Evolutionary conservation across 2,888 invertebrate genomes (phyloP), one percentile per base, ranked within the genome.

Genomic region (Noctua comes): DNA sequence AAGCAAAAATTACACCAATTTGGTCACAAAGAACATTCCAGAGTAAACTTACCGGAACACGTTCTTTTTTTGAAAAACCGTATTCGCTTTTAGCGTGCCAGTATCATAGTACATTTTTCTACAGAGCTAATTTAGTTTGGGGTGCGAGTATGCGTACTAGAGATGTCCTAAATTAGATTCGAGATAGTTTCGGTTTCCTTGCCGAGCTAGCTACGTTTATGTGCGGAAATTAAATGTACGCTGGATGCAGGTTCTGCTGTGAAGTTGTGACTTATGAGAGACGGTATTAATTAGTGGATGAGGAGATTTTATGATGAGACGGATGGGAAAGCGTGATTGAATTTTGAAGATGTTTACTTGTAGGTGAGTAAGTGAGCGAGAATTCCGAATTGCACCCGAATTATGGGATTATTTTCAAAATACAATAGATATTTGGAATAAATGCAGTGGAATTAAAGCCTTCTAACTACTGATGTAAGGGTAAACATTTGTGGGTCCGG

Each of bases 171-270:
- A 91, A 92, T 91, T 90, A 91, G 88, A 91, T 89, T 86, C 76
- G 69, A 91, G 90, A 92, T 91, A 90, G 87, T 83, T 88, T 84
- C 77, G 76, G 89, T 89, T 89, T 87, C 87, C 85, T 86, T 82
- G 85, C 80, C 85, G 83, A 82, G 84, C 86, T 81, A 82, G 85
- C 88, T 82, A 83, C 85, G 86, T 84, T 89, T 88, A 81, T 87
- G 71, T 81, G 65, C 90, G 93, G 93, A 93, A 93, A 94, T 93
- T 93, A 93, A 91, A 90, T 92, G 88, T 87, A 83, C 82, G 80
- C 65, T 77, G 65, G 62, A 76, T 80, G 82, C 71, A 84, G 82
- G 81, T 83, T 84, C 84, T 78, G 86, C 76, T 82, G 83, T 83
- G 72, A 79, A 78, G 82, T 85, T 81, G 68, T 74, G 74, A 84